Conservation (phyloP, 2,888 invertebrate species). For the Lobophora halterata region DNA sequence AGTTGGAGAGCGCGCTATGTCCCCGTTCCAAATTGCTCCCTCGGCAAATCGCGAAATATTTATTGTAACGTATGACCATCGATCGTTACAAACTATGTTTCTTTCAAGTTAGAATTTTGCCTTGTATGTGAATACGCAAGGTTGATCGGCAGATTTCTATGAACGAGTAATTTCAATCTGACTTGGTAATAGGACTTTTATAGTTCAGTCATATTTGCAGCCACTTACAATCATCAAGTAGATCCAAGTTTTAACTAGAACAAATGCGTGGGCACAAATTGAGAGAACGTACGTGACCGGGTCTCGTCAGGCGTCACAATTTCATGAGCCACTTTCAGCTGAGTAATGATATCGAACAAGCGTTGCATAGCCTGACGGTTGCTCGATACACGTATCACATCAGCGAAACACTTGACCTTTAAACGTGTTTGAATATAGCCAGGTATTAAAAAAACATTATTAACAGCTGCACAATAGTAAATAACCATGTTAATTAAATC, state of each 20-base stretch:
- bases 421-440: neutral
- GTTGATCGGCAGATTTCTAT: too few species aligned
- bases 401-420: constrained; percentile 35
- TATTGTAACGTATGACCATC: constrained; percentile 61
- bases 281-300: constrained; percentile 57
- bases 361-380: constrained; percentile 37
- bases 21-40: constrained; percentile 70
- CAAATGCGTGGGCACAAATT: constrained; percentile 44
- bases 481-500: too few species aligned
- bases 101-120: too few species aligned
- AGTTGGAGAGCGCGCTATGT: constrained; percentile 61
- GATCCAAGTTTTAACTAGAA: constrained; percentile 34
- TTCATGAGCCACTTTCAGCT: constrained; percentile 65
- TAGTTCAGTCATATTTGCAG: constrained; percentile 17
- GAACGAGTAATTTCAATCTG: neutral
- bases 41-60: too few species aligned
- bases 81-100: too few species aligned
- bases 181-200: neutral
- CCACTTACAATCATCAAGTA: constrained; percentile 34
- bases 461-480: too few species aligned
- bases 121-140: too few species aligned
- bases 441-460: constrained; percentile 1
- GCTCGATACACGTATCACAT: too few species aligned
- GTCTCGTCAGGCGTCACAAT: constrained; percentile 61
- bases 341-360: constrained; percentile 52